Evolutionary conservation across 2,888 invertebrate genomes (phyloP).

Genomic region (Tolmerus cingulatus): DNA sequence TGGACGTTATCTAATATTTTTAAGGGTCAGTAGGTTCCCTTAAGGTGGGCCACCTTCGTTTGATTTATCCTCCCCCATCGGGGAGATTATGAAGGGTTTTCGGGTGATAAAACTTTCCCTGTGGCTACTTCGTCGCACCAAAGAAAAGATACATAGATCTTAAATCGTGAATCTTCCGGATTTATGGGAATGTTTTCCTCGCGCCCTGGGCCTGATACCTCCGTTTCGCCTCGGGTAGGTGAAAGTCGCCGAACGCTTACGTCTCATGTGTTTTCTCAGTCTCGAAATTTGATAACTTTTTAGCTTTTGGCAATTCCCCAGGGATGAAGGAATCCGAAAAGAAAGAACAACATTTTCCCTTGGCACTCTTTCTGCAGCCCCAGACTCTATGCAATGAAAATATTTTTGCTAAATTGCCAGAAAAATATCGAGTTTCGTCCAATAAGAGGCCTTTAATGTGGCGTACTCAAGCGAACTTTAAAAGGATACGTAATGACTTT

Average conservation of each 20-base stretch:
- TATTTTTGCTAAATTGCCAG: neutral
- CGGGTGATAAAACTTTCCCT: constrained; percentile 10
- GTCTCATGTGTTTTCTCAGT: neutral
- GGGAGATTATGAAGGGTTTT: constrained; percentile 18
- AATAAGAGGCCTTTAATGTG: neutral
- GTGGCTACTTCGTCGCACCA: neutral
- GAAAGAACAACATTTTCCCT: neutral
- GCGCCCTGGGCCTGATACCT: neutral
- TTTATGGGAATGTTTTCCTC: neutral
- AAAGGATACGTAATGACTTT: neutral
- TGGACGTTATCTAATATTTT: neutral
- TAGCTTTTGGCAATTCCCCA: neutral
- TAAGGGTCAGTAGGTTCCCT: neutral
- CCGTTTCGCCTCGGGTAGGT: neutral
- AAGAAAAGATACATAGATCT: neutral
- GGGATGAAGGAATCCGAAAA: neutral
- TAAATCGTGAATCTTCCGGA: neutral
- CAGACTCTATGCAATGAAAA: neutral
- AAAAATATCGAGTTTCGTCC: neutral
- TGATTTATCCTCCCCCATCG: neutral
- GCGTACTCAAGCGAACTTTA: neutral
- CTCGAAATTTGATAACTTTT: neutral
- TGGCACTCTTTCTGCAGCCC: neutral
- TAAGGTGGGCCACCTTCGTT: neutral
- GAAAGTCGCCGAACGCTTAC: neutral